Evolutionary conservation across 1,140 invertebrate species (phyloP).

Genomic region (Scaptomyza pallida): DNA sequence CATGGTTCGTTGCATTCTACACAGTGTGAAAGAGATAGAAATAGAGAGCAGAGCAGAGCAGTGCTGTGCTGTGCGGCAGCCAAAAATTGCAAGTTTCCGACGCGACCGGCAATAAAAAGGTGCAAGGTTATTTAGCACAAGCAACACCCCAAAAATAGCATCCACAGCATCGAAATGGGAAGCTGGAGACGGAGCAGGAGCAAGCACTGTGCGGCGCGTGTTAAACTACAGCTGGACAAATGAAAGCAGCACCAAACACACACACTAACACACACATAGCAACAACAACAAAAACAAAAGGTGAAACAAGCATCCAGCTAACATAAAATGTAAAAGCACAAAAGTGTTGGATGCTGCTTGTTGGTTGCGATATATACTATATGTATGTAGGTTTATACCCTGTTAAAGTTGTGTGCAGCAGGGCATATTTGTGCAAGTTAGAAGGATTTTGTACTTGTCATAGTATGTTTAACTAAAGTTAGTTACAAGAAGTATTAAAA

Average conservation of each 20-base stretch:
- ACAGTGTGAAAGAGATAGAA: neutral
- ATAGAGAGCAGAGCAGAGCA: neutral
- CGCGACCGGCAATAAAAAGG: conserved; percentile 77
- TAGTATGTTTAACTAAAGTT: too few species aligned
- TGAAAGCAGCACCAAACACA: conserved; percentile 59
- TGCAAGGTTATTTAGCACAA: conserved; percentile 78
- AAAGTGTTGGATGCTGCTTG: conserved; percentile 65
- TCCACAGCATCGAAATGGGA: too few species aligned
- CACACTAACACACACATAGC: conserved; percentile 23
- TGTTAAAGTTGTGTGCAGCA: neutral
- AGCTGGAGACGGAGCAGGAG: neutral
- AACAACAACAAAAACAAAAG: conserved; percentile 33
- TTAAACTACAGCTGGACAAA: conserved; percentile 78
- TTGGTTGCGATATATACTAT: conserved; percentile 14
- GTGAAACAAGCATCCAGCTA: conserved; percentile 66
- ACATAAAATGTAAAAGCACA: conserved; percentile 78
- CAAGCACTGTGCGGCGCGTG: conserved; percentile 68
- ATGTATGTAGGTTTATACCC: conserved; percentile 14
- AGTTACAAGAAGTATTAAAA: too few species aligned
- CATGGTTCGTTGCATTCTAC: neutral
- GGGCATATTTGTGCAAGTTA: neutral
- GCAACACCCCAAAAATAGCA: conserved; percentile 62
- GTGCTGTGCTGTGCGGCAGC: conserved; percentile 39
- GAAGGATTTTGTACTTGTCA: too few species aligned
- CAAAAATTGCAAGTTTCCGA: conserved; percentile 77